Percentiles rank a stretch among this genome's conserved stretches.
phyloP scores from a whole-genome alignment of 2,797 vertebrate genomes.

The Sebastes miniatus region DNA sequence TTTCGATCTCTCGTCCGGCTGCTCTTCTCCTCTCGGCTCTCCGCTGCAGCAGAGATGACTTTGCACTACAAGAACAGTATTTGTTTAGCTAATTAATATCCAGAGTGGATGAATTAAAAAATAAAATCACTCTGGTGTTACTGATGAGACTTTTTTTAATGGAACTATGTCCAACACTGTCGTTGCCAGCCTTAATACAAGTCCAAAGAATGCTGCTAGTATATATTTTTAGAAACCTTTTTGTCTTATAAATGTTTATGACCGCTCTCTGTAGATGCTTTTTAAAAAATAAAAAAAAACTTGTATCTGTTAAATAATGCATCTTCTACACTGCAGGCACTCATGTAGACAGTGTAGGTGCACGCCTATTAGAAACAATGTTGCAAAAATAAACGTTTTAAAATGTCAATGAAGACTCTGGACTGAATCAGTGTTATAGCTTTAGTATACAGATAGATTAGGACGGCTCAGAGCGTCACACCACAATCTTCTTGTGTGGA shows the following conservation, averaged over 20 bases:
- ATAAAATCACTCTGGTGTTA: background rate
- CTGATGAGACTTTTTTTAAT: constrained; percentile 14
- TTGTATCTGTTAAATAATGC: background rate
- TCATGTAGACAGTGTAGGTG: background rate
- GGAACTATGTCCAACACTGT: constrained; percentile 34
- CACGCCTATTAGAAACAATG: background rate
- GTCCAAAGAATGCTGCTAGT: constrained; percentile 1
- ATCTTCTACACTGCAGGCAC: background rate
- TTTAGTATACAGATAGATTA: background rate
- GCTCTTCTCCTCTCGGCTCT: constrained; percentile 23
- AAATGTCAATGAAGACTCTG: background rate
- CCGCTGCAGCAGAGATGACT: constrained; percentile 37
- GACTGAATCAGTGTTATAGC: constrained; percentile 27
- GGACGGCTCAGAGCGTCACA: background rate
- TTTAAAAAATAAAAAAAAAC: background rate
- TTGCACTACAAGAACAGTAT: constrained; percentile 30
- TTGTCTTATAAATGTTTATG: background rate
- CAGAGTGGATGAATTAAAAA: background rate
- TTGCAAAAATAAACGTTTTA: background rate
- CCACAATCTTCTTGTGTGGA: background rate
- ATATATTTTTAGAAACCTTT: background rate
- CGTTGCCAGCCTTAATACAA: background rate
- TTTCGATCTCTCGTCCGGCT: constrained; percentile 1
- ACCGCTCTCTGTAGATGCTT: background rate
- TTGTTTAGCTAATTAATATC: background rate